Conservation (phyloP, 2,888 invertebrate species). For the Pandemis corylana region DNA sequence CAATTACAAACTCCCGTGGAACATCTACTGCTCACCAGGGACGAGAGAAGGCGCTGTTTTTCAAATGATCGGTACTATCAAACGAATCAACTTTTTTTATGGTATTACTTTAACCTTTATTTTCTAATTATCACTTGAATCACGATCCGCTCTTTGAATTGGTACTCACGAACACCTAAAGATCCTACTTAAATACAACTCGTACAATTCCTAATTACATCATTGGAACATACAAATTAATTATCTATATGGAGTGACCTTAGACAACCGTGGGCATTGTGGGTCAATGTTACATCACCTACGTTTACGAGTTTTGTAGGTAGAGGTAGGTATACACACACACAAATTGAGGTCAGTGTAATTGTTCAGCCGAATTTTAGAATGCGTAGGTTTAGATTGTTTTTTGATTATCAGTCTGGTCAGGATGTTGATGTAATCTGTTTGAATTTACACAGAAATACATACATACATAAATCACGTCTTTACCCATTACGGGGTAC, state of each 20-base stretch:
- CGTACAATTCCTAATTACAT: slow-evolving; percentile 24
- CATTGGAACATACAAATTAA: slow-evolving; percentile 30
- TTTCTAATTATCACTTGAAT: not conserved
- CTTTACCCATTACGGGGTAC: no score
- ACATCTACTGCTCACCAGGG: no score
- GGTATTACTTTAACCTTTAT: no score
- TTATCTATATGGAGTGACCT: slow-evolving; percentile 27
- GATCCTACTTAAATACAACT: not conserved
- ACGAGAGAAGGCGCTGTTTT: no score
- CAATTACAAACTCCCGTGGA: no score
- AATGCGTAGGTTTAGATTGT: slow-evolving; percentile 35
- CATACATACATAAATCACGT: no score
- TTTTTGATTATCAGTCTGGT: slow-evolving; percentile 17
- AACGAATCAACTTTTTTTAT: no score
- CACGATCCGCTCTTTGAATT: slow-evolving; percentile 3
- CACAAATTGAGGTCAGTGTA: slow-evolving; percentile 32
- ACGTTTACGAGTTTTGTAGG: slow-evolving; percentile 37
- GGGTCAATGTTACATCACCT: slow-evolving; percentile 49
- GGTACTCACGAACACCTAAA: slow-evolving; percentile 21
- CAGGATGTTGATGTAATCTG: slow-evolving; percentile 6
- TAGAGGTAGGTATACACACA: not conserved
- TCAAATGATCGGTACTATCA: no score
- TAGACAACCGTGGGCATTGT: slow-evolving; percentile 39
- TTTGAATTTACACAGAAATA: not conserved
- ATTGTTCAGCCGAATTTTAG: slow-evolving; percentile 24